Conservation (phyloP, 2,888 invertebrate species). For the Anorthoa munda region DNA sequence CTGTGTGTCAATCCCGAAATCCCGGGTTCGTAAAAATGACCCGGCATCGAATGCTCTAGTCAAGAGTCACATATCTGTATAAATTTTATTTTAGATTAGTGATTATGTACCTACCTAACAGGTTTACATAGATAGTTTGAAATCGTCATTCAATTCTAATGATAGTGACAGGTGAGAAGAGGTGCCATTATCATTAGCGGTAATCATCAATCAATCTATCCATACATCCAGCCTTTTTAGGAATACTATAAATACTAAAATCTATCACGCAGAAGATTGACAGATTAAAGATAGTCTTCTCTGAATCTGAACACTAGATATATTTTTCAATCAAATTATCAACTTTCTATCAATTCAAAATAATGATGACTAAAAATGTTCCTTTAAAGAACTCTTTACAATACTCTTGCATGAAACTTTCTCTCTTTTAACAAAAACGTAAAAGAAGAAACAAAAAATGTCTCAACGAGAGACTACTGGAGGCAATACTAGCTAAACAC, state of each 20-base stretch:
- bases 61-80: neutral
- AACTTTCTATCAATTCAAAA: constrained; percentile 46
- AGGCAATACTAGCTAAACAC: neutral
- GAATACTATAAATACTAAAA: constrained; percentile 5
- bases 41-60: too few species aligned
- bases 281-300: neutral
- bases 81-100: neutral
- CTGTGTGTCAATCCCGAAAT: too few species aligned
- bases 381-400: constrained; percentile 29
- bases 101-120: neutral
- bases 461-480: neutral
- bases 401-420: constrained; percentile 31
- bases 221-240: constrained; percentile 10
- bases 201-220: constrained; percentile 19
- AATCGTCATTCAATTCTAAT: neutral
- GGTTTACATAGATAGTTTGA: neutral
- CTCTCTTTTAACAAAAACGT: constrained; percentile 24
- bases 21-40: too few species aligned
- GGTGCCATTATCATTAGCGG: neutral
- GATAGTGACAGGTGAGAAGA: neutral
- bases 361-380: constrained; percentile 23
- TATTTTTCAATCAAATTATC: constrained; percentile 3
- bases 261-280: neutral
- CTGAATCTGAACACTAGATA: constrained; percentile 7
- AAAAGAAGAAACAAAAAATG: neutral